phyloP scores from a whole-genome alignment of 2,113 vertebrate genomes.

The Pogona vitticeps region DNA sequence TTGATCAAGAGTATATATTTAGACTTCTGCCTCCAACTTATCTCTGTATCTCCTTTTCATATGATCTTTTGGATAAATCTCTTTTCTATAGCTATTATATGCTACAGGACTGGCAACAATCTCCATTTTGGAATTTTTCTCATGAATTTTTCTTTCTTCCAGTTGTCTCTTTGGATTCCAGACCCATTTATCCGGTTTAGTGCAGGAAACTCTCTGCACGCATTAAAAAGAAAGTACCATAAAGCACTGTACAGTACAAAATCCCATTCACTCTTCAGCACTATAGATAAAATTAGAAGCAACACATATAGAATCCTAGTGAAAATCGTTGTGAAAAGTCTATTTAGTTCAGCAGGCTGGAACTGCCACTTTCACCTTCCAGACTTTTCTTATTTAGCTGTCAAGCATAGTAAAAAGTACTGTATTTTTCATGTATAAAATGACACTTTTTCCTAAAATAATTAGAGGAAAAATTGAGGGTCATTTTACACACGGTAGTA shows the following conservation, averaged over 20 bases:
- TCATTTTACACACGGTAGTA: too few relatives aligned
- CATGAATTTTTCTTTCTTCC: conserved; percentile 56
- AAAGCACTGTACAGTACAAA: not conserved
- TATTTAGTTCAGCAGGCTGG: not conserved
- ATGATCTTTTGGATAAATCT: conserved; percentile 59
- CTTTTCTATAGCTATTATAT: conserved; percentile 62
- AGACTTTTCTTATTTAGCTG: not conserved
- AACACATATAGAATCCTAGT: conserved; percentile 1
- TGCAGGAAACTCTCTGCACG: not conserved
- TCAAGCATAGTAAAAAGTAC: not conserved
- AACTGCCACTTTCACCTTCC: not conserved
- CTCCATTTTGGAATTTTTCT: conserved; percentile 63
- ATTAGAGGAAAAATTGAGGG: too few relatives aligned
- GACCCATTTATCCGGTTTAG: conserved; percentile 14
- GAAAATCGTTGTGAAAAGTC: not conserved
- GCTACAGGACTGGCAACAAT: conserved; percentile 47
- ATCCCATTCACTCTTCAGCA: not conserved
- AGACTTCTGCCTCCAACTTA: conserved; percentile 43
- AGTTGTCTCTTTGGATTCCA: conserved; percentile 43
- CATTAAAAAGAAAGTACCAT: conserved; percentile 3
- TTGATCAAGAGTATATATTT: too few relatives aligned
- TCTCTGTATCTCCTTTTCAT: conserved; percentile 39
- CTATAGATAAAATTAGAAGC: not conserved
- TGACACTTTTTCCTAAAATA: too few relatives aligned
- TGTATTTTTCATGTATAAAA: not conserved